Percentiles rank a stretch among this genome's conserved stretches.
Evolutionary conservation across 2,113 vertebrate genomes (phyloP).

Genomic region (Malaclemys terrapin): DNA sequence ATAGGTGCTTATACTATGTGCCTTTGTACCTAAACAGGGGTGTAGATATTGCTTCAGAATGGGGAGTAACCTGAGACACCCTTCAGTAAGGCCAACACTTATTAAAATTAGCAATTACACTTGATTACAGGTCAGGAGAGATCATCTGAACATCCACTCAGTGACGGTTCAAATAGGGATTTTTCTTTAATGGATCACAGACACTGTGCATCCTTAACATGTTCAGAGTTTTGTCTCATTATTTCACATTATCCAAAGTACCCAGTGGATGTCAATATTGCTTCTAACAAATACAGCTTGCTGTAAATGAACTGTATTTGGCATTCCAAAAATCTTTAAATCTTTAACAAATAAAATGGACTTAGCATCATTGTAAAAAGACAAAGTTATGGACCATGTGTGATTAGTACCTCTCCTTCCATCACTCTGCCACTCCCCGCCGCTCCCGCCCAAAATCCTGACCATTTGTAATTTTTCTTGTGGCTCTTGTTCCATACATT

Average conservation of each 20-base stretch:
- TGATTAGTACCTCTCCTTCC: background rate
- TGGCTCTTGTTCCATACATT: background rate
- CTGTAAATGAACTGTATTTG: rapidly evolving
- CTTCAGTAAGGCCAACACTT: too few relatives aligned
- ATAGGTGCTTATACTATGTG: too few relatives aligned
- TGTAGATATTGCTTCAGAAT: too few relatives aligned
- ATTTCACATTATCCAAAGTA: background rate
- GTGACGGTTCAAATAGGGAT: too few relatives aligned
- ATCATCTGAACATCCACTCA: too few relatives aligned
- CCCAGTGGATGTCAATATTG: background rate
- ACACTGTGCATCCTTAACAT: background rate
- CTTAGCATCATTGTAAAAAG: background rate
- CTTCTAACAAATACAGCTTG: background rate
- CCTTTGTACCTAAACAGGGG: too few relatives aligned
- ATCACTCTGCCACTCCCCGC: background rate
- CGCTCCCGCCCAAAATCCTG: background rate
- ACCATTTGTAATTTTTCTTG: background rate
- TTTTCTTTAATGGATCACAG: too few relatives aligned
- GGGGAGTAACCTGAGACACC: too few relatives aligned
- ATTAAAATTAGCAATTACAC: too few relatives aligned
- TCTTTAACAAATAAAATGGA: too few relatives aligned
- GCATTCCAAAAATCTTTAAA: too few relatives aligned
- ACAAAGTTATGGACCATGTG: background rate
- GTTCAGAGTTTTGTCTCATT: background rate
- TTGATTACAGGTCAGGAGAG: too few relatives aligned